Evolutionary conservation across 2,888 invertebrate species (phyloP), one percentile per base, ranked within the genome.

Genomic region (Syrphus vitripennis): DNA sequence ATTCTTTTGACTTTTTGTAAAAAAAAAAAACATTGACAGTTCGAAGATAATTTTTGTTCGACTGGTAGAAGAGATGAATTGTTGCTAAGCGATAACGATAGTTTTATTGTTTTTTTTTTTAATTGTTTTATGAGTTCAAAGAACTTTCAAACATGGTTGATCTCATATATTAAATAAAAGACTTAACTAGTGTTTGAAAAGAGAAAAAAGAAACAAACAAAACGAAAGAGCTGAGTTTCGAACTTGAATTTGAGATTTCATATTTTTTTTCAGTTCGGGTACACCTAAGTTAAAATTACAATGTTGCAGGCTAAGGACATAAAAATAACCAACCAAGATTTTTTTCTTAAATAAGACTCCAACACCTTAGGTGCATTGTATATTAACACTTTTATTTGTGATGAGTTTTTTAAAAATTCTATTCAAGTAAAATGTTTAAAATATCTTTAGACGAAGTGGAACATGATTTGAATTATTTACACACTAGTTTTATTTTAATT

Each of bases 1-100:
- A 2, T 21, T 21, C 12, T 7, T 4, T 50, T n/a, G 24, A 2
- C 3, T 0, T 21, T 21, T 57, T 65, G 45, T 74, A 55, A 72
- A n/a, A n/a, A n/a, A n/a, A n/a, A n/a, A n/a, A n/a, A 26, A 67
- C 50, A 79, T 61, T 74, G 74, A 79, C 83, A 79, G 79, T 74
- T 69, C 10, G 16, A 45, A 74, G 61, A 69, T 69, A 69, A 45
- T 40, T 48, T 34, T 19, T 21, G 14, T 70, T 69, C 50, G 59
- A 59, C 67, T 74, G 24, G 26, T 26, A 19, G 7, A 19, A 59
- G 6, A 69, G 74, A 74, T 59, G 31, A 74, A 69, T 63, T 53
- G 24, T 63, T 53, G 24, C 12, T 74, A 57, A 12, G 50, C 16
- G 0, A 3, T 16, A 1, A 12, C 10, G 12, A 29, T 34, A 24